These are phyloP conservation scores for Zelostemma sp. DNA, from an alignment of 1,140 invertebrate genomes.

Conservation along the genomic window DNA sequence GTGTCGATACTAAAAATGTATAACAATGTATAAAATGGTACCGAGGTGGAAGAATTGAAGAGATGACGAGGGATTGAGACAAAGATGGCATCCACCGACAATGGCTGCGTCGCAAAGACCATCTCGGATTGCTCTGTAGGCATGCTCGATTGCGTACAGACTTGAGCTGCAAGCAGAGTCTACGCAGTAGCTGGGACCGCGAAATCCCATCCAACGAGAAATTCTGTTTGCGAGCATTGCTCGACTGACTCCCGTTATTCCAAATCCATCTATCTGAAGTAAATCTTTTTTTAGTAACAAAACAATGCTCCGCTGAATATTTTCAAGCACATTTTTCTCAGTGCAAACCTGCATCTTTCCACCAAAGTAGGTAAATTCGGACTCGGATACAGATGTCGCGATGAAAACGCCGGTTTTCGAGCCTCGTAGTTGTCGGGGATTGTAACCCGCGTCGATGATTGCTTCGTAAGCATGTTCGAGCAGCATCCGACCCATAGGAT, in stretches of 20 bases:
- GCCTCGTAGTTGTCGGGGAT: slow-evolving; percentile 72
- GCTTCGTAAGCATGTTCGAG: slow-evolving; percentile 90
- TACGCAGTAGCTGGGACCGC: slow-evolving; percentile 84
- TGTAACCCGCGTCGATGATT: slow-evolving; percentile 86
- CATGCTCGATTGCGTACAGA: slow-evolving; percentile 86
- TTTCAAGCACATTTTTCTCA: slow-evolving; percentile 5
- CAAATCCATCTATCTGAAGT: slow-evolving; percentile 63
- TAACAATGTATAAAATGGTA: too few relatives aligned
- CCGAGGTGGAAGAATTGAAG: slow-evolving; percentile 79
- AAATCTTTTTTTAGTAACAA: too few relatives aligned
- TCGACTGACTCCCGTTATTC: slow-evolving; percentile 78
- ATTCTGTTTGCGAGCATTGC: slow-evolving; percentile 94
- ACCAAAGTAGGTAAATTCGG: slow-evolving; percentile 79
- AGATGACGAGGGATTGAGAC: slow-evolving; percentile 87
- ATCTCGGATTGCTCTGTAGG: slow-evolving; percentile 80
- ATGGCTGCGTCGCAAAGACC: slow-evolving; percentile 89
- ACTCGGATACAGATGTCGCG: slow-evolving; percentile 84
- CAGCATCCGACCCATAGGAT: slow-evolving; percentile 88
- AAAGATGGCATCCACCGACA: slow-evolving; percentile 86
- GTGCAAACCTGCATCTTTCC: slow-evolving; percentile 72
- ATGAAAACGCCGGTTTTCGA: slow-evolving; percentile 86
- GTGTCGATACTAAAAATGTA: not conserved
- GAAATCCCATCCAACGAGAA: slow-evolving; percentile 80
- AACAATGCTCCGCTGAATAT: too few relatives aligned
- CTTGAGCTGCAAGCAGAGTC: slow-evolving; percentile 95